phyloP scores from a whole-genome alignment of 2,888 invertebrate genomes.

The Venusia cambrica region DNA sequence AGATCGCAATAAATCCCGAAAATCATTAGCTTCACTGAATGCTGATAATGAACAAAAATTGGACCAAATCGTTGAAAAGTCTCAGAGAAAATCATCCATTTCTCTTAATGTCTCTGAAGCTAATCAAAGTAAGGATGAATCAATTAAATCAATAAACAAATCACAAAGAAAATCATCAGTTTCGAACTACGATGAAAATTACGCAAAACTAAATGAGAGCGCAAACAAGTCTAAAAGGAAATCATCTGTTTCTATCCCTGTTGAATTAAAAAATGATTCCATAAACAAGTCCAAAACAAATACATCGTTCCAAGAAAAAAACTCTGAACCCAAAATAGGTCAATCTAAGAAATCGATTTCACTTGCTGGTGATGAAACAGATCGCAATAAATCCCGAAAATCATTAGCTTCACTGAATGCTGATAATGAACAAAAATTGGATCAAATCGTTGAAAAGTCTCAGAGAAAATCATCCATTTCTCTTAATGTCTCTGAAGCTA shows the following conservation, averaged over 20 bases:
- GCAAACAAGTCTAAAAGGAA: constrained; percentile 27
- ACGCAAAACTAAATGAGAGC: constrained; percentile 13
- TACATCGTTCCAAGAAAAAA: constrained; percentile 4
- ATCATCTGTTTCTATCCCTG: constrained; percentile 19
- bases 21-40: no score
- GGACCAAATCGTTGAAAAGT: no score
- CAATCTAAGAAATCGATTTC: constrained; percentile 8
- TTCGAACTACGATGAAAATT: background rate
- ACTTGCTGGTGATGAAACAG: background rate
- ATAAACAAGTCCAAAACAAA: constrained; percentile 13
- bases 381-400: constrained; percentile 8
- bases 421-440: no score
- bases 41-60: no score
- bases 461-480: constrained; percentile 24
- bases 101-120: no score
- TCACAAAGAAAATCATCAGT: constrained; percentile 4
- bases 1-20: constrained; percentile 7
- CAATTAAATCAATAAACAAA: constrained; percentile 4
- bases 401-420: no score
- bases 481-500: constrained; percentile 5
- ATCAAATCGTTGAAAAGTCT: no score
- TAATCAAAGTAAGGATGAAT: constrained; percentile 12
- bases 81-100: constrained; percentile 25
- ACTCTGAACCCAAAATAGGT: constrained; percentile 4
- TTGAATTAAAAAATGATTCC: constrained; percentile 12